Evolutionary conservation across 2,113 vertebrate genomes (phyloP).

Genomic region (Bujurquina vittata): DNA sequence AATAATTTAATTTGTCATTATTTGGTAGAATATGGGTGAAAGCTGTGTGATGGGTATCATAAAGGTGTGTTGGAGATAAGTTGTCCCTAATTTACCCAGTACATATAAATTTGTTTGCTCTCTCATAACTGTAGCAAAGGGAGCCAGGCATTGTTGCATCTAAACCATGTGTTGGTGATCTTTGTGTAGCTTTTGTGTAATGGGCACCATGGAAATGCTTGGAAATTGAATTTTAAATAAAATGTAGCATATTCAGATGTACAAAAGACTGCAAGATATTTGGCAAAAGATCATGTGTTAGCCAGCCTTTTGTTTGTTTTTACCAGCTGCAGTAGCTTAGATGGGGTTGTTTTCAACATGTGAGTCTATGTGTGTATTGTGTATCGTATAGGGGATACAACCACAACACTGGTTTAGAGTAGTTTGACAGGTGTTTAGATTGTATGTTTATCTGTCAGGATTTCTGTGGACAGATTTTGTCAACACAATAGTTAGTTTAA

Average conservation of each 20-base stretch:
- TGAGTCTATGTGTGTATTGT: neutral
- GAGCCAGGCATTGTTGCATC: constrained; percentile 2
- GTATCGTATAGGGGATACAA: neutral
- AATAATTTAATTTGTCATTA: neutral
- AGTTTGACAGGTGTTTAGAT: constrained; percentile 1
- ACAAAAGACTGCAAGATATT: constrained; percentile 18
- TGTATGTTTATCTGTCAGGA: neutral
- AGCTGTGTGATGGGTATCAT: neutral
- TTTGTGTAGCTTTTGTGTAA: constrained; percentile 18
- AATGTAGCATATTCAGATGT: constrained; percentile 32
- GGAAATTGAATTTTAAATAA: constrained; percentile 48
- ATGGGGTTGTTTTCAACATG: neutral
- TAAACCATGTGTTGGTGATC: constrained; percentile 40
- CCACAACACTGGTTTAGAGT: neutral
- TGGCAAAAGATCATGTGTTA: neutral
- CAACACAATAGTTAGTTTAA: neutral
- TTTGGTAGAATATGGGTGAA: neutral
- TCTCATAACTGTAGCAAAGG: neutral
- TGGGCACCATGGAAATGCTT: constrained; percentile 15
- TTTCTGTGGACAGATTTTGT: neutral
- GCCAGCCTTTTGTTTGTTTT: neutral
- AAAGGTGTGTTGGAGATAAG: neutral
- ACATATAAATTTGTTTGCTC: neutral
- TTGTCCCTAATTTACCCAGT: constrained; percentile 10
- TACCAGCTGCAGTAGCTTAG: neutral